These are phyloP conservation scores for Phrynocephalus forsythii DNA, from an alignment of 2,797 vertebrate species.

Conservation along the genomic window DNA sequence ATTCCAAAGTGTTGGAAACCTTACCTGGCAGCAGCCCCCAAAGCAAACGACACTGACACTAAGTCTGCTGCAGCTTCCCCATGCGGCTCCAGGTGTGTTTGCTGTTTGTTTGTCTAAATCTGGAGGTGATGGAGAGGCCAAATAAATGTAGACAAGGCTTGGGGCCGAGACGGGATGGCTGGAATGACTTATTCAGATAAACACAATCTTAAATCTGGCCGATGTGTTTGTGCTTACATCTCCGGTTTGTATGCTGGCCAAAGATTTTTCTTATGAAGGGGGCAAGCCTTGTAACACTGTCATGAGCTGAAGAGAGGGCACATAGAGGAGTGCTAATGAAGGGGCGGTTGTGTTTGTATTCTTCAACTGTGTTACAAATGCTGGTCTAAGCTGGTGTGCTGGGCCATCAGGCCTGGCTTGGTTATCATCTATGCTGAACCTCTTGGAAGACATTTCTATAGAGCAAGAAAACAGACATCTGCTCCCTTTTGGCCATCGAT, in stretches of 20 bases:
- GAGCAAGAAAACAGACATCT: too few relatives aligned
- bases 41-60: not conserved
- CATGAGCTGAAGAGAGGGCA: not conserved
- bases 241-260: fast-evolving
- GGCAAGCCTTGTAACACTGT: not conserved
- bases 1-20: not conserved
- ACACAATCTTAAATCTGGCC: not conserved
- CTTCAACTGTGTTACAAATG: not conserved
- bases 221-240: not conserved
- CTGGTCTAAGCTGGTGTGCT: not conserved
- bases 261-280: not conserved
- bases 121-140: not conserved
- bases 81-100: too few relatives aligned
- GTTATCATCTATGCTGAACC: too few relatives aligned
- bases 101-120: too few relatives aligned
- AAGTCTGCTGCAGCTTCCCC: not conserved
- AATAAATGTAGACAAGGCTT: not conserved
- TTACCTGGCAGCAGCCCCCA: not conserved
- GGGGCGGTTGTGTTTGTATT: not conserved
- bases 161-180: too few relatives aligned
- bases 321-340: not conserved
- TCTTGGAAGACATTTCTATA: not conserved
- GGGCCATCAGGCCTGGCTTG: not conserved
- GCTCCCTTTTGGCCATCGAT: too few relatives aligned
- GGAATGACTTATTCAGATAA: not conserved